Conservation (phyloP, 1,140 invertebrate genomes). For the Polypedilum pembai region DNA sequence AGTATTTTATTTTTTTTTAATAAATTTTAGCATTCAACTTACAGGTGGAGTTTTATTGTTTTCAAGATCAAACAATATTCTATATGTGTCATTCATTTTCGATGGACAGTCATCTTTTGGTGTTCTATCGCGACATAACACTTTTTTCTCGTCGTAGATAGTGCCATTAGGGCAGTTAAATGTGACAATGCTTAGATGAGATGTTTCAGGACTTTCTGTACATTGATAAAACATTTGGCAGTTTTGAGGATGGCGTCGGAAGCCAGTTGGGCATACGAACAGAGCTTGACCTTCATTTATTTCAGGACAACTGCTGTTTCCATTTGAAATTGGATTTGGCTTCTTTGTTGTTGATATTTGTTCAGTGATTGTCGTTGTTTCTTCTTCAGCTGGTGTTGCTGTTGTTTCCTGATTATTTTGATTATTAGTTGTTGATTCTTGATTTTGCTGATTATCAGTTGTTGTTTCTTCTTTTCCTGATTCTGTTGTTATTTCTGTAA, state of each 20-base stretch:
- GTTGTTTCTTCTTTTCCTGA: slow-evolving; percentile 32
- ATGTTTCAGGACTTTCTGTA: slow-evolving; percentile 52
- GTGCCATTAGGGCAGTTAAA: slow-evolving; percentile 68
- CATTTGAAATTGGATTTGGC: slow-evolving; percentile 34
- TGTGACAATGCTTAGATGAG: slow-evolving; percentile 62
- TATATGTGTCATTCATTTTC: slow-evolving; percentile 21
- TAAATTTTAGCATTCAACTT: slow-evolving; percentile 25
- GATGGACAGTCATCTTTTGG: slow-evolving; percentile 45
- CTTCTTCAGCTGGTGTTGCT: slow-evolving; percentile 29
- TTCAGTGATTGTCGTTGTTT: slow-evolving; percentile 36
- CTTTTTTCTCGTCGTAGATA: slow-evolving; percentile 62
- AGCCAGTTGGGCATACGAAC: slow-evolving; percentile 70
- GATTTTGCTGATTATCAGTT: slow-evolving; percentile 35
- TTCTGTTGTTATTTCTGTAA: slow-evolving; percentile 29
- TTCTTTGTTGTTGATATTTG: slow-evolving; percentile 37
- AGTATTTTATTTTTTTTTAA: slow-evolving; percentile 24
- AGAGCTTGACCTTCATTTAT: slow-evolving; percentile 58
- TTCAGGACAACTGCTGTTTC: slow-evolving; percentile 44
- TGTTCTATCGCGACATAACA: slow-evolving; percentile 53
- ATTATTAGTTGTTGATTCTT: slow-evolving; percentile 34
- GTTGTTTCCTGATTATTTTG: slow-evolving; percentile 36
- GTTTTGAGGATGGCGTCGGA: slow-evolving; percentile 71
- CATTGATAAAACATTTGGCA: slow-evolving; percentile 82
- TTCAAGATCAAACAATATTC: slow-evolving; percentile 8
- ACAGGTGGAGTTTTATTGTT: neutral